Percentiles rank a stretch among this genome's conserved stretches.
phyloP scores from a whole-genome alignment of 2,797 vertebrate species.

The Sparus aurata region DNA sequence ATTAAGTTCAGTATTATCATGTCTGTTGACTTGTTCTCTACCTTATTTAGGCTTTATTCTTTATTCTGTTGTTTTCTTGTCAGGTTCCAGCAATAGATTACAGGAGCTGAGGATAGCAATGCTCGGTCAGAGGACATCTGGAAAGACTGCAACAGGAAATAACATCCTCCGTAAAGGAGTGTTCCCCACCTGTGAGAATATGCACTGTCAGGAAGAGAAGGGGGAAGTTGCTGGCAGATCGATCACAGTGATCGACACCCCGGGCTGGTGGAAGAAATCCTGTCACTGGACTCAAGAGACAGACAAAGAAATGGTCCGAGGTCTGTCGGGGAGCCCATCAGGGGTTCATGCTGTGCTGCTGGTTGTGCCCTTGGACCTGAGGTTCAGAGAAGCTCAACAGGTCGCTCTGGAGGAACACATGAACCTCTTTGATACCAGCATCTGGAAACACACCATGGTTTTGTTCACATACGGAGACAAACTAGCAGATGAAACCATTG shows the following conservation, averaged over 20 bases:
- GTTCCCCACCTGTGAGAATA: slow-evolving; percentile 35
- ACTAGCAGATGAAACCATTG: slow-evolving; percentile 51
- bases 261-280: slow-evolving; percentile 50
- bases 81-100: slow-evolving; percentile 36
- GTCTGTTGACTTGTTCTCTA: no score
- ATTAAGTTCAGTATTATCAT: no score
- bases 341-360: slow-evolving; percentile 65
- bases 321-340: slow-evolving; percentile 25
- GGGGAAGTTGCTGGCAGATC: slow-evolving; percentile 5
- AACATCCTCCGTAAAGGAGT: slow-evolving; percentile 43
- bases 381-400: slow-evolving; percentile 40
- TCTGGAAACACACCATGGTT: slow-evolving; percentile 70
- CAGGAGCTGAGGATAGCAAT: slow-evolving; percentile 41
- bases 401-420: slow-evolving; percentile 49
- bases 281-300: slow-evolving; percentile 18
- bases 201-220: slow-evolving; percentile 3
- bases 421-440: slow-evolving; percentile 42
- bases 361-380: slow-evolving; percentile 54
- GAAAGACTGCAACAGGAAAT: slow-evolving; percentile 70
- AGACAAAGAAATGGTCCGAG: slow-evolving; percentile 49
- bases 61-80: slow-evolving; percentile 7
- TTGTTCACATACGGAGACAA: slow-evolving; percentile 68
- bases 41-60: no score
- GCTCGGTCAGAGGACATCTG: slow-evolving; percentile 58
- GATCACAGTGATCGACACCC: slow-evolving; percentile 68